Percentiles rank a stretch among this genome's conserved stretches.
Evolutionary conservation across 2,888 invertebrate species (phyloP).

Genomic region (Antheraea yamamai): DNA sequence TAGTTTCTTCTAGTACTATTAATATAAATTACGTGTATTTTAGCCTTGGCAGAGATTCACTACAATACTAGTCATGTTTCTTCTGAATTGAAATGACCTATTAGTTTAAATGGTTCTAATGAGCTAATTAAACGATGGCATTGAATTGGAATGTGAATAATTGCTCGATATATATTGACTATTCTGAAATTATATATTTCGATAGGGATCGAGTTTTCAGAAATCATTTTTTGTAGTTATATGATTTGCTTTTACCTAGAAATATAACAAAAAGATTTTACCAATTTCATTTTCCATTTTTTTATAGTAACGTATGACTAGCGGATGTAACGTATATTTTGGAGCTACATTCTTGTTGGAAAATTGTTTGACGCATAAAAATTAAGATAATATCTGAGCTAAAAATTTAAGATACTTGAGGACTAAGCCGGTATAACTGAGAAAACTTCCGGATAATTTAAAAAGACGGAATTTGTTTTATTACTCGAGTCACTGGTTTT

Average conservation of each 20-base stretch:
- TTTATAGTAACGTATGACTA: background rate
- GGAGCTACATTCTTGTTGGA: background rate
- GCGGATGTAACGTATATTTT: background rate
- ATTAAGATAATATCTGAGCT: slow-evolving; percentile 11
- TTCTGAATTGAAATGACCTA: background rate
- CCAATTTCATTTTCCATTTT: background rate
- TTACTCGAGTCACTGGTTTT: background rate
- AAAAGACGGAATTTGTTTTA: slow-evolving; percentile 6
- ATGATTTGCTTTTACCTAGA: background rate
- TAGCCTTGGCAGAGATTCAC: background rate
- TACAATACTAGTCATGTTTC: background rate
- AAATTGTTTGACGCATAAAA: slow-evolving; percentile 10
- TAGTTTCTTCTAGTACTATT: background rate
- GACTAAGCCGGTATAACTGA: slow-evolving; percentile 4
- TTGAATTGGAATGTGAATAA: background rate
- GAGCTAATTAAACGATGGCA: slow-evolving; percentile 9
- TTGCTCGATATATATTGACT: background rate
- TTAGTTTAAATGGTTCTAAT: background rate
- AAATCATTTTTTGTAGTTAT: background rate
- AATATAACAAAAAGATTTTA: background rate
- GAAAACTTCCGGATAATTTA: slow-evolving; percentile 13
- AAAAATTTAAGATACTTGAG: slow-evolving; percentile 9
- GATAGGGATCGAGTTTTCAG: background rate
- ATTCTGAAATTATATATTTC: background rate
- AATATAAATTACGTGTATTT: background rate